Evolutionary conservation across 2,888 invertebrate genomes (phyloP).

Genomic region (Caenorhabditis sp.): DNA sequence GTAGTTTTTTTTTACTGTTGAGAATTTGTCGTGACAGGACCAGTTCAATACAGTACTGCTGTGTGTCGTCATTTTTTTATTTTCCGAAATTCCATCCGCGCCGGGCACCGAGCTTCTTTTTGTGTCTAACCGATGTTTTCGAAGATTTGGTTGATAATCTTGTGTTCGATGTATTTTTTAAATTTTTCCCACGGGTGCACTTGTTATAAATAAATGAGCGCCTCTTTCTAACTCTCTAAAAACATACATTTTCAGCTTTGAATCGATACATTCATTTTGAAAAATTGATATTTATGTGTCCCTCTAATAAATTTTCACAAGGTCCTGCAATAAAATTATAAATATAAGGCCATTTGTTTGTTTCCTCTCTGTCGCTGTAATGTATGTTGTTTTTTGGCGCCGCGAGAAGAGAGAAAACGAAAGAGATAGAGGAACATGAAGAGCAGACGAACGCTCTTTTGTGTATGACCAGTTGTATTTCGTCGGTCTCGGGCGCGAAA

Average conservation of each 20-base stretch:
- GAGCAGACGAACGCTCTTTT: background rate
- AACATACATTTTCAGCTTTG: no score
- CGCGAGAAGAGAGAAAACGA: background rate
- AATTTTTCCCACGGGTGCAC: background rate
- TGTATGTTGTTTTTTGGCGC: background rate
- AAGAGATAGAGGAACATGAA: background rate
- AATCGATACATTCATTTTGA: no score
- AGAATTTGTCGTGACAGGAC: background rate
- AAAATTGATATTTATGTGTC: no score
- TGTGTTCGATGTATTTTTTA: background rate
- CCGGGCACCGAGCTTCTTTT: background rate
- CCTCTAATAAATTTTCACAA: background rate
- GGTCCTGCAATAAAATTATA: background rate
- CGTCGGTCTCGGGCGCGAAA: conserved; percentile 4
- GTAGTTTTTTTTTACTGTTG: background rate
- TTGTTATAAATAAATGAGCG: background rate
- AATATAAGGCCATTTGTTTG: background rate
- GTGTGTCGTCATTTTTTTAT: background rate
- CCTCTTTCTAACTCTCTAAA: no score
- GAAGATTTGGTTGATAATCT: background rate
- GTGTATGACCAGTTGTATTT: conserved; percentile 1
- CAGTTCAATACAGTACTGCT: background rate
- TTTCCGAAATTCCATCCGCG: background rate
- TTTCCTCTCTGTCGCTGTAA: background rate
- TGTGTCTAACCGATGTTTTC: background rate